These are phyloP conservation scores for Drosophila quadrilineata DNA, from an alignment of 1,140 invertebrate species.

Conservation along the genomic window DNA sequence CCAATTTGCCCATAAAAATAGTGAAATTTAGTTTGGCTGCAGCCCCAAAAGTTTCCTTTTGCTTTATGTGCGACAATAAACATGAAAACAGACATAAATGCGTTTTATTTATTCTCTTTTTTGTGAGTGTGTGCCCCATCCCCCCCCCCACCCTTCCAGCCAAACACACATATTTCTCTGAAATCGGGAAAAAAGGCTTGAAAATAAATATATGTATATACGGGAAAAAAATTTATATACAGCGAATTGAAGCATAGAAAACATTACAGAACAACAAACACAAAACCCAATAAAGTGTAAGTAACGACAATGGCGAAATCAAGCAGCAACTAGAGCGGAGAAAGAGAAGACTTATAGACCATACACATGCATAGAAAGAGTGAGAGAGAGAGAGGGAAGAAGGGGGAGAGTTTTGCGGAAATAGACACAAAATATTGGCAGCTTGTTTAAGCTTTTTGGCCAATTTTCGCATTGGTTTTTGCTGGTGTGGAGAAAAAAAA, in stretches of 20 bases:
- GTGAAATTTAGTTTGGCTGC: slow-evolving; percentile 33
- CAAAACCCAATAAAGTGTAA: slow-evolving; percentile 75
- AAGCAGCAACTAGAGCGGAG: background rate
- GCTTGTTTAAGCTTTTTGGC: slow-evolving; percentile 78
- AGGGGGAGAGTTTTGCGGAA: slow-evolving; percentile 40
- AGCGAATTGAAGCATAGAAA: slow-evolving; percentile 19
- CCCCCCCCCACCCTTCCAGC: background rate
- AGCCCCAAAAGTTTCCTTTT: slow-evolving; percentile 6
- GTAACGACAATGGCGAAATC: slow-evolving; percentile 61
- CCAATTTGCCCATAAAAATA: slow-evolving; percentile 76
- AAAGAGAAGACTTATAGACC: too few relatives aligned
- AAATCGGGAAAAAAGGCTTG: slow-evolving; percentile 48
- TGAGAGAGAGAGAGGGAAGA: background rate
- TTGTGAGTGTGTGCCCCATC: background rate
- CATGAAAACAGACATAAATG: slow-evolving; percentile 76
- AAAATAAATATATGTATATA: slow-evolving; percentile 57
- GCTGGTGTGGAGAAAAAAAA: slow-evolving; percentile 20
- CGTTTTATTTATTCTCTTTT: slow-evolving; percentile 42
- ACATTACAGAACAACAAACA: slow-evolving; percentile 52
- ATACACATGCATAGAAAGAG: too few relatives aligned
- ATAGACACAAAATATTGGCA: slow-evolving; percentile 78
- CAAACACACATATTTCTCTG: background rate
- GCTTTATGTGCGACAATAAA: slow-evolving; percentile 79
- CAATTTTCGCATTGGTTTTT: slow-evolving; percentile 67
- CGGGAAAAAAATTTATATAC: slow-evolving; percentile 32